Evolutionary conservation across 2,797 vertebrate species (phyloP).

Genomic region (Bufotes viridis): DNA sequence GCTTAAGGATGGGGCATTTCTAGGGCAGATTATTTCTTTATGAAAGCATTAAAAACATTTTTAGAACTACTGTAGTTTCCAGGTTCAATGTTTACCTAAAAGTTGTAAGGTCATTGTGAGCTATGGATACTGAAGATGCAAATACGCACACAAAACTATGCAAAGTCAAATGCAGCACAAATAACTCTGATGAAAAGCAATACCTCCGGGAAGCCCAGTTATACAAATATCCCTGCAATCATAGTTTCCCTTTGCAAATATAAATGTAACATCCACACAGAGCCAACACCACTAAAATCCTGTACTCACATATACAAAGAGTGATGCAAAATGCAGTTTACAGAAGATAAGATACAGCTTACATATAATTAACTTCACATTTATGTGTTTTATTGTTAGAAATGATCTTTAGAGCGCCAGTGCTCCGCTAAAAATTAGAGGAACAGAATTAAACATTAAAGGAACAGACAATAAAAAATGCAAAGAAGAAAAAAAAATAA

Average conservation of each 20-base stretch:
- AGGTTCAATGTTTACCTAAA: not conserved
- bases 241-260: slow-evolving; percentile 49
- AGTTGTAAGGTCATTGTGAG: not conserved
- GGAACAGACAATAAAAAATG: too few relatives aligned
- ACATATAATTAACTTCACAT: not conserved
- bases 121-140: slow-evolving; percentile 46
- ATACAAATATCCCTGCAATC: slow-evolving; percentile 55
- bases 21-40: not conserved
- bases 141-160: slow-evolving; percentile 54
- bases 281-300: not conserved
- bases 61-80: not conserved
- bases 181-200: slow-evolving; percentile 36
- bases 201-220: slow-evolving; percentile 42
- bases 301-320: not conserved
- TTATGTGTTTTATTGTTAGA: too few relatives aligned
- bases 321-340: slow-evolving; percentile 7
- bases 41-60: not conserved
- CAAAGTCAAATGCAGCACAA: slow-evolving; percentile 27
- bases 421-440: too few relatives aligned
- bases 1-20: not conserved
- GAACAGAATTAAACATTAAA: too few relatives aligned
- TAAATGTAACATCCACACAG: slow-evolving; percentile 9
- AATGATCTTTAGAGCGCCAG: too few relatives aligned
- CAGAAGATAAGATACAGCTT: not conserved
- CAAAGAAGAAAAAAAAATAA: too few relatives aligned